Evolutionary conservation across 2,888 invertebrate genomes (phyloP), one percentile per base, ranked within the genome.

Genomic region (Agapetus fuscipes): DNA sequence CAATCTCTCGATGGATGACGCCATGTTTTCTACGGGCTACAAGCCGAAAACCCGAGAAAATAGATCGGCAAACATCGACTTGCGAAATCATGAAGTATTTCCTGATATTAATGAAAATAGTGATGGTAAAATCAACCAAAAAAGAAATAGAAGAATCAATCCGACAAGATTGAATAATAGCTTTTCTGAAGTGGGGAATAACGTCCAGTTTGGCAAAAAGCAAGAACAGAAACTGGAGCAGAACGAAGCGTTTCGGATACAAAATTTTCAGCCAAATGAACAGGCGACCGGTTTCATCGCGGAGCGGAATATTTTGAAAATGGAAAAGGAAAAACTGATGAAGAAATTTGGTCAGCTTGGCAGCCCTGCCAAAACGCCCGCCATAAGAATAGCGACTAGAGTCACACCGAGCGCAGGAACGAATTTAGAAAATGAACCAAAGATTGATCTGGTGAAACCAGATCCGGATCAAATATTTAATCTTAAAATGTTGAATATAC

Each of bases 261-360:
- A 61, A 17, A 59, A 55, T 25, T 43, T 61, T 17, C 61, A 62
- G 41, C 53, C 60, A 0, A 62, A 59, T 37, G 64, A 66, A 44
- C 50, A 56, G 0, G 45, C 60, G 0, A 59, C 55, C 6, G 61
- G 54, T 17, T 68, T 63, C 40, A 65, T 66, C 33, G 56, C 54
- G 0, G 71, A 71, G 52, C 52, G 70, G 1, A 64, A 55, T 39
- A 59, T 69, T 4, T 48, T 71, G 4, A 66, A 66, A 39, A 62
- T 63, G 17, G 70, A 71, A 48, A 45, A 64, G 1, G 64, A 66
- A 26, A 68, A 65, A 36, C 41, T 70, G 1, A 64, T 67, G 60
- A 66, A 68, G 42, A 69, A 68, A 53, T 70, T 70, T 30, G 66
- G 64, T 31, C 60, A 62, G 24, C 41, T 66, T 25, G 66, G 59